Conservation (phyloP, 2,113 vertebrate genomes). For the Phocoena phocoena region DNA sequence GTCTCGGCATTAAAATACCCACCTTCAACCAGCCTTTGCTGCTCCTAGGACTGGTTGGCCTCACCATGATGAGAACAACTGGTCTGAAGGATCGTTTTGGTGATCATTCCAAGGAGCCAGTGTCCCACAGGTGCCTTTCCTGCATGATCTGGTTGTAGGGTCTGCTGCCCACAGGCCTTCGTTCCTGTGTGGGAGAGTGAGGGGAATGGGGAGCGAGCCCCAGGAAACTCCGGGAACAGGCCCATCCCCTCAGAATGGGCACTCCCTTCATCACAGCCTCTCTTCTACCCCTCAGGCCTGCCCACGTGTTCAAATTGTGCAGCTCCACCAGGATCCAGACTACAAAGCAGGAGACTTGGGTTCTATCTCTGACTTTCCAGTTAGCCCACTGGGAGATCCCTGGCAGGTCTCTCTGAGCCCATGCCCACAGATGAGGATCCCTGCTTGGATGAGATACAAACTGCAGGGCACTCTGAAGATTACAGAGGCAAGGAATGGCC, state of each 20-base stretch:
- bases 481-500: background rate
- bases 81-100: background rate
- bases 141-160: background rate
- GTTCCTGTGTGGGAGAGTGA: background rate
- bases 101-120: background rate
- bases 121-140: background rate
- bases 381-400: background rate
- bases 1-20: background rate
- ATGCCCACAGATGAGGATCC: background rate
- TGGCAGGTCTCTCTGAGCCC: background rate
- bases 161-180: background rate
- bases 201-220: background rate
- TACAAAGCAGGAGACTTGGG: background rate
- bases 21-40: background rate
- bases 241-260: too few species aligned
- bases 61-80: background rate
- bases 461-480: background rate
- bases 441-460: background rate
- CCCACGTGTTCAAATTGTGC: background rate
- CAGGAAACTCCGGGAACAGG: background rate
- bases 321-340: background rate
- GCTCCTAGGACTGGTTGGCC: background rate
- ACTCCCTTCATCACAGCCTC: background rate
- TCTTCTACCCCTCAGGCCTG: background rate
- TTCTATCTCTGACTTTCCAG: background rate